Base-by-base conservation (phyloP, 2,888 invertebrate species). In the Chloroclystis v-ata region DNA sequence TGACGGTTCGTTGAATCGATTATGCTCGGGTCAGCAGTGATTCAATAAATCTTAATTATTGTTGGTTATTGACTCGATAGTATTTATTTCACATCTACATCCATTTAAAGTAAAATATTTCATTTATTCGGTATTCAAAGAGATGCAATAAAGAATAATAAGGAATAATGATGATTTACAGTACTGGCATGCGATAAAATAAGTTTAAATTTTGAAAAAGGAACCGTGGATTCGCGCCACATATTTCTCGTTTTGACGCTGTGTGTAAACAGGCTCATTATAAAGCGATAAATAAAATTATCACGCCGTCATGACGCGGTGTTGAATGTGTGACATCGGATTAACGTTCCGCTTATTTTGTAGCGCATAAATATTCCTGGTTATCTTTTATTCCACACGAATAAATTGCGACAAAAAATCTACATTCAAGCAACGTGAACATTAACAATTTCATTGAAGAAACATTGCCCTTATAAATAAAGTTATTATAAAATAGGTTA, bases 211-310 rank as follows among this genome's bases (percentile, higher is more conserved):
- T 44, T 44, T 33, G 35, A 37, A 43, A 39, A 46, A 40, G 35
- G 38, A 29, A 42, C 30, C 45, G 37, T 47, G 38, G 26, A 26
- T 46, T 46, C 26, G 43, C 45, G 46, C 30, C 46, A 28, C 46
- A 50, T 63, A 59, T 60, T 53, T 59, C 52, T 56, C 52, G 49
- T 60, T 65, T 62, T 66, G 63, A 64, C 56, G 57, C 54, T 52
- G 62, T 68, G 67, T 73, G 76, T 78, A 76, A 82, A 79, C 75
- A 69, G 63, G 73, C 82, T 84, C 85, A 86, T 86, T 82, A 85
- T 78, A 86, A 81, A 78, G 69, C 72, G 65, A 85, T 86, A 86
- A 86, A 85, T 85, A 82, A 83, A 82, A 85, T 83, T 82, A 84
- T 72, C 69, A 61, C 59, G 71, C 77, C 76, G 84, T 82, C 81